Evolutionary conservation across 2,113 vertebrate species (phyloP), one percentile per base, ranked within the genome.

Genomic region (Bambusicola thoracicus): DNA sequence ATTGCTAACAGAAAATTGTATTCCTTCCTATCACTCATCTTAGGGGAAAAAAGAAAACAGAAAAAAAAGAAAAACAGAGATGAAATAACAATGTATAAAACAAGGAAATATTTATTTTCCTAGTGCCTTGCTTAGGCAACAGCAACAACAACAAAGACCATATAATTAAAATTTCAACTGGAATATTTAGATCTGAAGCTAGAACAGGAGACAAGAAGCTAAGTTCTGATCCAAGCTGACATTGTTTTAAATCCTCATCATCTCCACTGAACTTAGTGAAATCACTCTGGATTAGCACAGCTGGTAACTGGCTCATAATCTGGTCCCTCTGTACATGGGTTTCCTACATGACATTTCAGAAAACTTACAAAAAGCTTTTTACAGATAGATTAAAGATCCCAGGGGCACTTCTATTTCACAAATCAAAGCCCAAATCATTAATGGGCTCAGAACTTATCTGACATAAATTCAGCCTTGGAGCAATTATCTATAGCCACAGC

Each of bases 1-100:
- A 81, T 76, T 96, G 55, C 85, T 85, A 95, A 77, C 61, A 96
- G 85, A 93, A 97, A 97, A 95, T 94, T 96, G 51, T 90, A 95
- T 95, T 95, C 40, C 21, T 81, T 73, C 46, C 80, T 94, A 94
- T 92, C 20, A 4, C 40, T 93, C 96, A 94, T 81, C 74, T 94
- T 73, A 87, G 66, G n/a, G 43, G 41, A 16, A 7, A 16, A 44
- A 44, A 48, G 24, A 48, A 48, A 48, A 48, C n/a, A 21, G 18
- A 44, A 44, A 44, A 15, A 27, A 15, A 14, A 34, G 25, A 34
- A n/a, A 83, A 81, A 53, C 77, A 70, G 67, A 36, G 78, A 55
- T 58, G 62, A 96, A 97, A 95, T 16, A 93, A 24, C 9, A 63
- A 75, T 48, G 49, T 11, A 73, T 89, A 83, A 96, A 90, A 95